These are phyloP conservation scores for Hirtodrosophila cameraria DNA, from an alignment of 2,888 invertebrate species.

Conservation along the genomic window DNA sequence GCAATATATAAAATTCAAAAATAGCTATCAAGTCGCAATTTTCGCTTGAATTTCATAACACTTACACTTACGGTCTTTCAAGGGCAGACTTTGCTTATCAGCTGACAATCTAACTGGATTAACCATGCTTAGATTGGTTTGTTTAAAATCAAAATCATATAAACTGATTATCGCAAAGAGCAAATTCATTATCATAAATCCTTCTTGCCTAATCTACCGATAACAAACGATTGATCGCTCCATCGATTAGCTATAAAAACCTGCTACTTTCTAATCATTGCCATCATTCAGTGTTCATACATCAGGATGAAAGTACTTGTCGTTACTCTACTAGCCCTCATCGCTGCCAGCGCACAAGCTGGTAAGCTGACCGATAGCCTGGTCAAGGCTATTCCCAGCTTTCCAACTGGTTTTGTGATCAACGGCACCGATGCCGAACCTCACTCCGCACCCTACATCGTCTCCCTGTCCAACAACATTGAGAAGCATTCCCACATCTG, in stretches of 20 bases:
- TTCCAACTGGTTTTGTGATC: constrained; percentile 77
- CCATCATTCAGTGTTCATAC: constrained; percentile 14
- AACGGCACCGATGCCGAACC: constrained; percentile 82
- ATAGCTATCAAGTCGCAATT: no score
- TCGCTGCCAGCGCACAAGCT: constrained; percentile 70
- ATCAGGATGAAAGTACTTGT: constrained; percentile 74
- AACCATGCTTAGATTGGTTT: constrained; percentile 1
- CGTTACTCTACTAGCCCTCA: constrained; percentile 57
- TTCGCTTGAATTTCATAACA: constrained; percentile 27
- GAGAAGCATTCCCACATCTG: constrained; percentile 82
- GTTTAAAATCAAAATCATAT: constrained; percentile 7
- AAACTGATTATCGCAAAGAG: constrained; percentile 10
- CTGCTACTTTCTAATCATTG: background rate
- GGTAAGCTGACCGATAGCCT: constrained; percentile 51
- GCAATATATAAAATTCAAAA: no score
- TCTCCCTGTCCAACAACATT: constrained; percentile 80
- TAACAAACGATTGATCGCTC: background rate
- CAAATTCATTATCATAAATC: constrained; percentile 55
- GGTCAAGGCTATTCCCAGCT: constrained; percentile 68
- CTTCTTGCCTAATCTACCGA: constrained; percentile 27
- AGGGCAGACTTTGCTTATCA: background rate
- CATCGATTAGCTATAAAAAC: constrained; percentile 48
- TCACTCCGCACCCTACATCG: constrained; percentile 84
- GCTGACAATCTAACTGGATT: constrained; percentile 16
- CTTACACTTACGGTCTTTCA: constrained; percentile 13